Percentiles rank a stretch among this genome's conserved stretches.
Conservation (phyloP, 2,888 invertebrate species). For the Aethes cnicana region DNA sequence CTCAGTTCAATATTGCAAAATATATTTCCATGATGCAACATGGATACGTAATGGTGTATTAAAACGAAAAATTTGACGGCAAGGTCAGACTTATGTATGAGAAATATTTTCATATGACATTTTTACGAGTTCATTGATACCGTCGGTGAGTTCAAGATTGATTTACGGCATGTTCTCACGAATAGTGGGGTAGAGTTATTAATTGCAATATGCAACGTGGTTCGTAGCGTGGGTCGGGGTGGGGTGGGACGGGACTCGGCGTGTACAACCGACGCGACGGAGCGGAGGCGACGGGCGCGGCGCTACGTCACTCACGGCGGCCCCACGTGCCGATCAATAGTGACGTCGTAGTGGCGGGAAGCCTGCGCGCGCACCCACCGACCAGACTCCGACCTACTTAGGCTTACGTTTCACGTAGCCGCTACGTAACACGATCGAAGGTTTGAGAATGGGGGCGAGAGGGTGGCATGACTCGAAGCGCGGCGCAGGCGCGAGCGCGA, state of each 20-base stretch:
- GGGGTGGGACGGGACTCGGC: constrained; percentile 44
- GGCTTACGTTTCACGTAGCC: constrained; percentile 76
- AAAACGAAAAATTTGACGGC: too few species aligned
- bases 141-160: constrained; percentile 2
- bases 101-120: too few species aligned
- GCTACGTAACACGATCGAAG: constrained; percentile 76
- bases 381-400: constrained; percentile 71
- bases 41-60: too few species aligned
- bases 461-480: constrained; percentile 37
- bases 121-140: constrained; percentile 8
- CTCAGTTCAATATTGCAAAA: too few species aligned
- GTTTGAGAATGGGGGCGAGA: constrained; percentile 44
- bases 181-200: constrained; percentile 42
- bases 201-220: constrained; percentile 53
- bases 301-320: constrained; percentile 78
- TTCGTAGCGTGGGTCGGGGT: constrained; percentile 38
- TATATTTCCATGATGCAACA: too few species aligned
- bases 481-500: constrained; percentile 50
- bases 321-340: constrained; percentile 79
- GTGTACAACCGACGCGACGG: constrained; percentile 61
- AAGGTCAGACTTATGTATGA: too few species aligned
- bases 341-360: constrained; percentile 66
- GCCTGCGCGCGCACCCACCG: constrained; percentile 66
- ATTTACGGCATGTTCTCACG: constrained; percentile 34
- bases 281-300: constrained; percentile 42